Evolutionary conservation across 2,888 invertebrate genomes (phyloP), one percentile per base, ranked within the genome.

Genomic region (Heteromurus nitidus): DNA sequence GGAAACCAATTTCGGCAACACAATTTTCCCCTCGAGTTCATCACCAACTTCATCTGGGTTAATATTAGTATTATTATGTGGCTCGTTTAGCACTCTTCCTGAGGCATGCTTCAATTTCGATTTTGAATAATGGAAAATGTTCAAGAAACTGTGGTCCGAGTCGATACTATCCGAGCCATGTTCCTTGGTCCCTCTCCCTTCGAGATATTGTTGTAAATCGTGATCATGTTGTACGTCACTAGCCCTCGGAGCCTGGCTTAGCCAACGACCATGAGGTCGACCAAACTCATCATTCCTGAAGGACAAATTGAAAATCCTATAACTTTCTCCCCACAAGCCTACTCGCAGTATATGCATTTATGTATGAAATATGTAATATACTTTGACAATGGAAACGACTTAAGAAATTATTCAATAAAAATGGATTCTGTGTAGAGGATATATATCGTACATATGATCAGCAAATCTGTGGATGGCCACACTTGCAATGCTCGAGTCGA

Each of bases 231-330:
- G 55, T 1, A 75, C 47, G n/a, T n/a, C n/a, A 36, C 5, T 9
- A 36, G 36, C 36, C 13, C 36, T 13, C 13, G 13, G 36, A 3
- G 74, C 11, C 3, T 24, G 18, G 9, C 18, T 18, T 1, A 75
- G 22, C 74, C 74, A 75, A 3, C 0, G 9, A n/a, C 74, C 74
- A 67, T 75, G 65, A 16, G 74, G 74, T 31, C 55, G 50, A 9
- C 74, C 74, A 18, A 55, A 65, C 0, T 55, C 55, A 31, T 75
- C 55, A 65, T 30, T 11, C 65, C 65, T 65, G n/a, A n/a, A n/a
- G n/a, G n/a, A 44, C 36, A 36, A 36, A 36, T 36, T 36, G n/a
- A n/a, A n/a, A n/a, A n/a, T n/a, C n/a, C n/a, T n/a, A n/a, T n/a
- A n/a, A n/a, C n/a, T n/a, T n/a, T n/a, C n/a, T n/a, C n/a, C n/a